Evolutionary conservation across 2,113 vertebrate genomes (phyloP).

Genomic region (Rousettus leschenaultii): DNA sequence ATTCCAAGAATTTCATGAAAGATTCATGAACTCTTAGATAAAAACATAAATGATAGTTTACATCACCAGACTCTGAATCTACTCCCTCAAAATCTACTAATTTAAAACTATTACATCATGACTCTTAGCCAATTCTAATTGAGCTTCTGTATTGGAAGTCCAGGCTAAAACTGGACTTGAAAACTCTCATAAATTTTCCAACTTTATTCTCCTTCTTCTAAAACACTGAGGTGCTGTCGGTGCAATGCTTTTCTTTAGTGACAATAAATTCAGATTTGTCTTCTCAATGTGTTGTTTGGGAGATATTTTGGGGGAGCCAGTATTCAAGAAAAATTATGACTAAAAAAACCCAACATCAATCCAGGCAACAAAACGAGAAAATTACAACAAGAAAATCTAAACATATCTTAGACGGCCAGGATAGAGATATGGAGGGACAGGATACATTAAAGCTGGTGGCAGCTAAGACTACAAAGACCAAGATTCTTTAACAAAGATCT

Average conservation of each 20-base stretch:
- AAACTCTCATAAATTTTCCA: background rate
- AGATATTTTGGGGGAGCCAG: background rate
- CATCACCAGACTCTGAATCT: background rate
- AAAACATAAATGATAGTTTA: background rate
- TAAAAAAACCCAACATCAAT: background rate
- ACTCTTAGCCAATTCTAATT: background rate
- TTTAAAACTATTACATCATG: background rate
- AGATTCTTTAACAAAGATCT: background rate
- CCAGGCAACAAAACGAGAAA: background rate
- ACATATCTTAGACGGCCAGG: background rate
- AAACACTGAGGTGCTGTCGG: background rate
- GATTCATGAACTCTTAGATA: background rate
- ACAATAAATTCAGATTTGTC: background rate
- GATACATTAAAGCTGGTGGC: background rate
- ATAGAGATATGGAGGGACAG: background rate
- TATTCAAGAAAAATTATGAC: background rate
- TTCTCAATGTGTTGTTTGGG: background rate
- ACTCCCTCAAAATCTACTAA: background rate
- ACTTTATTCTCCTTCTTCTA: background rate
- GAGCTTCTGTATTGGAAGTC: background rate
- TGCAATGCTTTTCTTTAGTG: background rate
- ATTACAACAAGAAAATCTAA: background rate
- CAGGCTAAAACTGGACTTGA: background rate
- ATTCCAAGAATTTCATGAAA: conserved; percentile 2
- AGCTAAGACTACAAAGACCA: background rate